Conservation (phyloP, 2,888 invertebrate genomes). For the Agrotis puta region DNA sequence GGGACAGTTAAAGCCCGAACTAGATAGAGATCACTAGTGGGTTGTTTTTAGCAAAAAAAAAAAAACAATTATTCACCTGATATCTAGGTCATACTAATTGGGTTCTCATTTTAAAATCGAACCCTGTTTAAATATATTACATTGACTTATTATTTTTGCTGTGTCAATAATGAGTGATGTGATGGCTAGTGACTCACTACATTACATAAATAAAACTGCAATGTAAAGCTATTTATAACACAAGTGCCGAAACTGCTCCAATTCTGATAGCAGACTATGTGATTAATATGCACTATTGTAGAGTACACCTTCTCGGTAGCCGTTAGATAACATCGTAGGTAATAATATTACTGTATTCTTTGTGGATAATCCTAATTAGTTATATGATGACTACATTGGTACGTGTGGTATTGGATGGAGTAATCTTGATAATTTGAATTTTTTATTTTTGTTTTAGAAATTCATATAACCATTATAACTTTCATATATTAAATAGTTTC, state of each 20-base stretch:
- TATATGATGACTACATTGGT: conserved; percentile 26
- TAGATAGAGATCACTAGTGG: not conserved
- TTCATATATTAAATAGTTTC: too few relatives aligned
- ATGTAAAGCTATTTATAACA: conserved; percentile 9
- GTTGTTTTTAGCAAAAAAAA: not conserved
- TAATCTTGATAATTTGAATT: conserved; percentile 39
- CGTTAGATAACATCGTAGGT: conserved; percentile 42
- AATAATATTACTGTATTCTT: conserved; percentile 41
- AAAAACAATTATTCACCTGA: too few relatives aligned
- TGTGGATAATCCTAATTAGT: conserved; percentile 59
- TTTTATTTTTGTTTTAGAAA: not conserved
- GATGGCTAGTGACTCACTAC: not conserved
- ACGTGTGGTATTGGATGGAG: not conserved
- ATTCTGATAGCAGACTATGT: conserved; percentile 24
- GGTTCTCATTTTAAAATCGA: not conserved
- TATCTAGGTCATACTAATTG: too few relatives aligned
- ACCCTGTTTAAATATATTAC: not conserved
- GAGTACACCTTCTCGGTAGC: conserved; percentile 20
- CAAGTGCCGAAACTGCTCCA: conserved; percentile 34
- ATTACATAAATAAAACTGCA: conserved; percentile 32
- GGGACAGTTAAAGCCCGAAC: too few relatives aligned
- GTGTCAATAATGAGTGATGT: not conserved
- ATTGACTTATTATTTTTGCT: too few relatives aligned
- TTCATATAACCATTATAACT: too few relatives aligned
- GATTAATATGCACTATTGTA: conserved; percentile 58